Conservation (phyloP, 64 coral and sea anemone species). For the Porites australiensis region DNA sequence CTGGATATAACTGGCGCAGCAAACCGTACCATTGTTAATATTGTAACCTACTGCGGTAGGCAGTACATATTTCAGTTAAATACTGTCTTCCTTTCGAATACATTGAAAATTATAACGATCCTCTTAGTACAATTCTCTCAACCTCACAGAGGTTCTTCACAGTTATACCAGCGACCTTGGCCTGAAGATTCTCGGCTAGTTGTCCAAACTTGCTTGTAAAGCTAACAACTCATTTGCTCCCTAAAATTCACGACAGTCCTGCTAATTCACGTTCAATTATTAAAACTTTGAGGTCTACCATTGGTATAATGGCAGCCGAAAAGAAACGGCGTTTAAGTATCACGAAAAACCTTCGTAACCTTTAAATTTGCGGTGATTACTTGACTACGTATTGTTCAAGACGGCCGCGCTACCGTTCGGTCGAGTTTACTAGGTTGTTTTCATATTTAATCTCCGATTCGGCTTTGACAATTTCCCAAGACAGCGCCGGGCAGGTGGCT, state of each 20-base stretch:
- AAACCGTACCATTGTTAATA: constrained; percentile 27
- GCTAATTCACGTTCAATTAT: constrained; percentile 61
- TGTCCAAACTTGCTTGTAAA: neutral
- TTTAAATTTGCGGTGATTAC: neutral
- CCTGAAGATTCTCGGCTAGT: neutral
- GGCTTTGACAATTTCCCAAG: constrained; percentile 25
- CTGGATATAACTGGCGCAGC: constrained; percentile 35
- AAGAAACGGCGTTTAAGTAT: neutral
- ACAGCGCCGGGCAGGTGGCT: constrained; percentile 16
- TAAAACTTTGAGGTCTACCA: constrained; percentile 5
- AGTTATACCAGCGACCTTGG: neutral
- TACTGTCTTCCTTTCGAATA: neutral
- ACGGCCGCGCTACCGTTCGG: neutral
- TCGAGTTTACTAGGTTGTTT: constrained; percentile 25
- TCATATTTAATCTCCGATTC: constrained; percentile 32
- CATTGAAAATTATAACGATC: neutral
- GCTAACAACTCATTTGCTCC: constrained; percentile 1
- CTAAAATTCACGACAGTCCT: constrained; percentile 33
- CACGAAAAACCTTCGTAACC: neutral
- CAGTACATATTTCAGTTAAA: neutral
- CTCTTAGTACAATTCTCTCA: neutral
- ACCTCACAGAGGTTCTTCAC: neutral
- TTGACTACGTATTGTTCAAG: neutral
- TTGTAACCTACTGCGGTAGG: neutral
- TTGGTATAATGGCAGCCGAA: neutral